A percentile compares a stretch with the other conserved stretches of the same genome.
phyloP scores from a whole-genome alignment of 1,140 invertebrate species.

The Drosophila lini region DNA sequence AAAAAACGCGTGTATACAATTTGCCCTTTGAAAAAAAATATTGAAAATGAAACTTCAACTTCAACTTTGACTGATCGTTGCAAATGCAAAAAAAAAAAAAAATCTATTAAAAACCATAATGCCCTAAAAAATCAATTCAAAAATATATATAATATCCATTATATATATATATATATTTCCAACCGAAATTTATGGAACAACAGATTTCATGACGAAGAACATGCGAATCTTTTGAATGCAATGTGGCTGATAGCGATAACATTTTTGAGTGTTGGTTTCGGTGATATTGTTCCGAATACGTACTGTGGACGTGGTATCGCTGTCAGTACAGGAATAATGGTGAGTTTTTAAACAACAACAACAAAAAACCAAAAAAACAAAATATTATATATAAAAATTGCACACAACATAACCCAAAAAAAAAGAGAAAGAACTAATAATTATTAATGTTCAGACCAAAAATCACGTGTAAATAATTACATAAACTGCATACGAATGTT shows the following conservation, averaged over 20 bases:
- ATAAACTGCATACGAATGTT: slow-evolving; percentile 65
- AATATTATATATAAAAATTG: slow-evolving; percentile 25
- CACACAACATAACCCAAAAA: slow-evolving; percentile 49
- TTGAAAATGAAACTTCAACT: not conserved
- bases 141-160: slow-evolving; percentile 16
- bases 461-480: slow-evolving; percentile 72
- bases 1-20: slow-evolving; percentile 60
- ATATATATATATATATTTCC: slow-evolving; percentile 27
- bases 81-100: slow-evolving; percentile 5
- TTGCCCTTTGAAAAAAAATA: slow-evolving; percentile 35
- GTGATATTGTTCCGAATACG: slow-evolving; percentile 99
- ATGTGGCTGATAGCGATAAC: slow-evolving; percentile 99
- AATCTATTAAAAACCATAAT: slow-evolving; percentile 24
- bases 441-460: slow-evolving; percentile 24
- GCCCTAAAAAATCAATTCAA: slow-evolving; percentile 18
- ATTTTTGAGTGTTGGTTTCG: slow-evolving; percentile 99
- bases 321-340: slow-evolving; percentile 99
- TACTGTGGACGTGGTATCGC: slow-evolving; percentile 99
- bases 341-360: slow-evolving; percentile 86
- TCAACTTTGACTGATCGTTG: slow-evolving; percentile 23
- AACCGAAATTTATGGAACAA: slow-evolving; percentile 52
- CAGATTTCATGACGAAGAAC: slow-evolving; percentile 98
- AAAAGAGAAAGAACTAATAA: slow-evolving; percentile 5
- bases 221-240: slow-evolving; percentile 98
- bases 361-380: slow-evolving; percentile 16